phyloP scores from a whole-genome alignment of 2,797 vertebrate genomes.

The Squalus acanthias region DNA sequence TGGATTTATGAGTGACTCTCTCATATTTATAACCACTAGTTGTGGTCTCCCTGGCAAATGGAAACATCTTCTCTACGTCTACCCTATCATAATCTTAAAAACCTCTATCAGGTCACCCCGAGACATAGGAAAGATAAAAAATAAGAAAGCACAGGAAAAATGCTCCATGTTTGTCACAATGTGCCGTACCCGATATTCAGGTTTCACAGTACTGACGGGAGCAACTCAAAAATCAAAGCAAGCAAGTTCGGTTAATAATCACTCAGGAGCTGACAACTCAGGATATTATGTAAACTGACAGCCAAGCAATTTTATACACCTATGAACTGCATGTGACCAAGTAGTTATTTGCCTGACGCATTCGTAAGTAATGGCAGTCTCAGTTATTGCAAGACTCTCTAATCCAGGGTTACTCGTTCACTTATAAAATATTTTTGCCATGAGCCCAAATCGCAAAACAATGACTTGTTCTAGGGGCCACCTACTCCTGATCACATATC shows the following conservation, averaged over 20 bases:
- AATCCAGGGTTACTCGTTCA: not conserved
- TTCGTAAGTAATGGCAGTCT: not conserved
- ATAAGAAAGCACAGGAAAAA: not conserved
- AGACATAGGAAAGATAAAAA: not conserved
- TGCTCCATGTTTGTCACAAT: not conserved
- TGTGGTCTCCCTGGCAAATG: not conserved
- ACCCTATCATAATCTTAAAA: not conserved
- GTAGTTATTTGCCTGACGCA: conserved; percentile 27
- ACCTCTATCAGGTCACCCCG: not conserved
- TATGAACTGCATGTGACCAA: conserved; percentile 15
- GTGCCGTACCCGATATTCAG: not conserved
- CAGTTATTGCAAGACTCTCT: not conserved
- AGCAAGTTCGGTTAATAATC: conserved; percentile 13
- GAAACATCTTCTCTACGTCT: not conserved
- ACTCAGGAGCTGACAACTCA: not conserved
- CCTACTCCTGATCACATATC: not conserved
- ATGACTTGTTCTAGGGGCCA: not conserved
- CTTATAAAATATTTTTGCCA: not conserved
- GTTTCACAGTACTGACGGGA: not conserved
- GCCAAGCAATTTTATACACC: conserved; percentile 21
- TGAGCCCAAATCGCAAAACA: not conserved
- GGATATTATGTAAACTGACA: not conserved
- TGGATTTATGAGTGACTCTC: not conserved
- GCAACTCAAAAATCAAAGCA: not conserved
- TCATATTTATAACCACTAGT: not conserved